Conservation (phyloP, 2,888 invertebrate species). For the Pegoplata infirma region DNA sequence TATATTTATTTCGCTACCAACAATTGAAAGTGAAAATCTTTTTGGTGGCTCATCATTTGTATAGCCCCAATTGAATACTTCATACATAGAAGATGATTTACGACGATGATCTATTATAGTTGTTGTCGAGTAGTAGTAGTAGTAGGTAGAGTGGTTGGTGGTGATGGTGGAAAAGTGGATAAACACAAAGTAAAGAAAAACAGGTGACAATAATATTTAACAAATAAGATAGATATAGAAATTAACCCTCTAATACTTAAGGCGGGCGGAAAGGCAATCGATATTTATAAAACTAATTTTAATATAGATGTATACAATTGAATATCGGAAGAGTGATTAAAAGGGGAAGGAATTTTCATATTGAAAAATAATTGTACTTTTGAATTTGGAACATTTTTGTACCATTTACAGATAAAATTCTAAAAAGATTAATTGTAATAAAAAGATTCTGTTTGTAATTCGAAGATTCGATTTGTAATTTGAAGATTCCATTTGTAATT, state of each 20-base stretch:
- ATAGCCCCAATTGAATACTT: constrained; percentile 84
- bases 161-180: constrained; percentile 54
- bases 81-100: constrained; percentile 86
- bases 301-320: no score
- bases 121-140: constrained; percentile 37
- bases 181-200: constrained; percentile 60
- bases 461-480: no score
- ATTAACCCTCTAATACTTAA: constrained; percentile 7
- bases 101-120: constrained; percentile 77
- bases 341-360: no score
- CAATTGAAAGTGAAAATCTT: constrained; percentile 77
- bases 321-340: no score
- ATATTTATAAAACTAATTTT: no score
- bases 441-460: no score
- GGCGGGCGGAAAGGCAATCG: no score
- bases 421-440: no score
- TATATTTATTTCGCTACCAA: constrained; percentile 78
- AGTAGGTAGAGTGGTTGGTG: constrained; percentile 31
- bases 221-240: constrained; percentile 19
- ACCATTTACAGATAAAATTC: no score
- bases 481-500: no score
- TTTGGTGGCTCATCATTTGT: constrained; percentile 78
- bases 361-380: no score
- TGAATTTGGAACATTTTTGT: no score
- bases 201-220: constrained; percentile 54